Evolutionary conservation across 2,888 invertebrate species (phyloP).

Genomic region (Eudemis profundana): DNA sequence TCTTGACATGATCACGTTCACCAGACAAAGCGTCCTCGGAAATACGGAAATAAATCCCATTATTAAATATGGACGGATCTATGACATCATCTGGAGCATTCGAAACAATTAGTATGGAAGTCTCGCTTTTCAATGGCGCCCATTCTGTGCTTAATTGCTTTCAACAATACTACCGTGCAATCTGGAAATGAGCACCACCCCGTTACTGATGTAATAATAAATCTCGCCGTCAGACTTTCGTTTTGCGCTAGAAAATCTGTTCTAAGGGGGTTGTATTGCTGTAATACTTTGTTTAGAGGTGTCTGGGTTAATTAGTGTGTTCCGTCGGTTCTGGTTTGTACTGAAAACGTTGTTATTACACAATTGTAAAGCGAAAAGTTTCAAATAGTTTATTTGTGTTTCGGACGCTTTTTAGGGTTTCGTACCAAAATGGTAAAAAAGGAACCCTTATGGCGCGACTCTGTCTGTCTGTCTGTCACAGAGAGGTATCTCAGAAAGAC

Average conservation of each 20-base stretch:
- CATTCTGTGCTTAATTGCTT: constrained; percentile 45
- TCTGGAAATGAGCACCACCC: constrained; percentile 40
- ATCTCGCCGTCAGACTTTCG: constrained; percentile 27
- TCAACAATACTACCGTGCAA: constrained; percentile 43
- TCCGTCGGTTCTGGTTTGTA: not conserved
- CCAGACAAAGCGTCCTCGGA: not conserved
- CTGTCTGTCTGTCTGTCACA: too few species aligned
- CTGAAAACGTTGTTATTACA: not conserved
- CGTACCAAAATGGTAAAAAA: too few species aligned
- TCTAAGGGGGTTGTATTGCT: not conserved
- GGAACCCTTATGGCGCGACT: too few species aligned
- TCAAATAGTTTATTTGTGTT: not conserved
- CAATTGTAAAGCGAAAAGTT: too few species aligned
- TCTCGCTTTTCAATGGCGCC: constrained; percentile 40
- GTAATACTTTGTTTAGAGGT: not conserved
- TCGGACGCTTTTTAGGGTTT: too few species aligned
- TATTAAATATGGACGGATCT: constrained; percentile 30
- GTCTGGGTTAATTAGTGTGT: not conserved
- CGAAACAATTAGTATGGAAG: constrained; percentile 45
- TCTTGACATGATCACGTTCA: not conserved
- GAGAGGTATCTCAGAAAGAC: too few species aligned
- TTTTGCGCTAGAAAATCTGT: constrained; percentile 21
- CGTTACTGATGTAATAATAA: constrained; percentile 39
- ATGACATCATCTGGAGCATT: constrained; percentile 39
- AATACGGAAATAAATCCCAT: constrained; percentile 11